Evolutionary conservation across 2,797 vertebrate genomes (phyloP).

Genomic region (Atherinosoma microstoma): DNA sequence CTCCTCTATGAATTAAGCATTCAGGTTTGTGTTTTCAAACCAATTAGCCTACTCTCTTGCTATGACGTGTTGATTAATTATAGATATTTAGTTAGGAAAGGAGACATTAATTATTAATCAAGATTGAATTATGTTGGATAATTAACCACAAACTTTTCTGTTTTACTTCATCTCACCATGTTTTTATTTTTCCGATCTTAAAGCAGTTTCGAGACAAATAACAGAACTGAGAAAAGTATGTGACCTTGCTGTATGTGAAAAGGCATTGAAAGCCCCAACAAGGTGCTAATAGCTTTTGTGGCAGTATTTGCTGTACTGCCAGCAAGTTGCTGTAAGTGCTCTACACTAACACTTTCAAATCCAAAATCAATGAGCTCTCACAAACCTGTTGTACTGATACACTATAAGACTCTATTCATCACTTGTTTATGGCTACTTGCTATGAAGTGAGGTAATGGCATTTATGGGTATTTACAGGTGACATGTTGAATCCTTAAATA

Average conservation of each 20-base stretch:
- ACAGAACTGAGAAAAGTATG: slow-evolving; percentile 49
- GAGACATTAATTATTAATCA: slow-evolving; percentile 99
- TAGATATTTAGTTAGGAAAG: slow-evolving; percentile 99
- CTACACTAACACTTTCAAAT: slow-evolving; percentile 69
- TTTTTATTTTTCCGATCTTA: slow-evolving; percentile 61
- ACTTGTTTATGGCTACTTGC: slow-evolving; percentile 89
- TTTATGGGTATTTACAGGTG: slow-evolving; percentile 83
- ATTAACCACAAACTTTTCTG: slow-evolving; percentile 90
- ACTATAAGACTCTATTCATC: slow-evolving; percentile 96
- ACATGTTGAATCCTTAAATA: slow-evolving; percentile 81
- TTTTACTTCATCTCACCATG: slow-evolving; percentile 58
- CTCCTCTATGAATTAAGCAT: slow-evolving; percentile 97
- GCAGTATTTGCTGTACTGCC: slow-evolving; percentile 73
- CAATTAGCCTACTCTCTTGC: slow-evolving; percentile 93
- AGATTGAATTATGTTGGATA: slow-evolving; percentile 95
- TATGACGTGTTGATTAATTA: slow-evolving; percentile 99
- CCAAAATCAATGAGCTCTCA: slow-evolving; percentile 79
- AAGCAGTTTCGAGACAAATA: slow-evolving; percentile 68
- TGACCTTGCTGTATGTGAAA: slow-evolving; percentile 76
- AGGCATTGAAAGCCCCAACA: slow-evolving; percentile 72
- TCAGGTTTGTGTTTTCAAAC: slow-evolving; percentile 98
- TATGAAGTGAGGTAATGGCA: slow-evolving; percentile 84
- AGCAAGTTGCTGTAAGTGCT: slow-evolving; percentile 77
- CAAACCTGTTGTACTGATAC: slow-evolving; percentile 91
- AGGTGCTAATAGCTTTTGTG: slow-evolving; percentile 72